Evolutionary conservation across 2,888 invertebrate genomes (phyloP).

Genomic region (Diplazon laetatorius): DNA sequence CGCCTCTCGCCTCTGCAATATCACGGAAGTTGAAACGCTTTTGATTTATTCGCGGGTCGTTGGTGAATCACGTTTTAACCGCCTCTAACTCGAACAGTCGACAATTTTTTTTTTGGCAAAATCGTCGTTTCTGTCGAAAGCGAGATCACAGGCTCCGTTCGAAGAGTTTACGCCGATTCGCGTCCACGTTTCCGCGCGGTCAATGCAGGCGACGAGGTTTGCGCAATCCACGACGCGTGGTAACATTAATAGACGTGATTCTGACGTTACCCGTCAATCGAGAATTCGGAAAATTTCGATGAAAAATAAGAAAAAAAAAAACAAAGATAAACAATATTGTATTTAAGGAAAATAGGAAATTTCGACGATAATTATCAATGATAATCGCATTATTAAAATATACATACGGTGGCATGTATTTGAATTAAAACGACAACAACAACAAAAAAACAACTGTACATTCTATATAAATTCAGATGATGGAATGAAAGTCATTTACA

Average conservation of each 20-base stretch:
- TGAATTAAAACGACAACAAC: slow-evolving; percentile 8
- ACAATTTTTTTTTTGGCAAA: slow-evolving; percentile 17
- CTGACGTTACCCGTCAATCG: neutral
- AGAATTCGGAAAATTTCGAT: no score
- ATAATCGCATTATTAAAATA: neutral
- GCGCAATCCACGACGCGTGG: slow-evolving; percentile 4
- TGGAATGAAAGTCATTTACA: slow-evolving; percentile 50
- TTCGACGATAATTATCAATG: neutral
- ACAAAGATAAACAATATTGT: neutral
- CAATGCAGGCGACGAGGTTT: neutral
- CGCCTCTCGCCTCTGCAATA: neutral
- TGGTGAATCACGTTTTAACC: slow-evolving; percentile 20
- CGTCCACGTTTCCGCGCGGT: no score
- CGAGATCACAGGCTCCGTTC: no score
- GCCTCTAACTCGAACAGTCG: neutral
- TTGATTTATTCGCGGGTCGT: slow-evolving; percentile 32
- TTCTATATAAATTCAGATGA: slow-evolving; percentile 43
- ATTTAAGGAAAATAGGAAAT: neutral
- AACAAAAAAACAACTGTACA: slow-evolving; percentile 36
- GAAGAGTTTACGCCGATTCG: no score
- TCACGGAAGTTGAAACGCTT: slow-evolving; percentile 15
- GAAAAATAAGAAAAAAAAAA: no score
- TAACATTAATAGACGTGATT: neutral
- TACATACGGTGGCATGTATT: slow-evolving; percentile 5
- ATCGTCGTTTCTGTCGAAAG: slow-evolving; percentile 40